These are phyloP conservation scores for Mythimna pallens DNA, from an alignment of 2,888 invertebrate genomes.

Conservation along the genomic window DNA sequence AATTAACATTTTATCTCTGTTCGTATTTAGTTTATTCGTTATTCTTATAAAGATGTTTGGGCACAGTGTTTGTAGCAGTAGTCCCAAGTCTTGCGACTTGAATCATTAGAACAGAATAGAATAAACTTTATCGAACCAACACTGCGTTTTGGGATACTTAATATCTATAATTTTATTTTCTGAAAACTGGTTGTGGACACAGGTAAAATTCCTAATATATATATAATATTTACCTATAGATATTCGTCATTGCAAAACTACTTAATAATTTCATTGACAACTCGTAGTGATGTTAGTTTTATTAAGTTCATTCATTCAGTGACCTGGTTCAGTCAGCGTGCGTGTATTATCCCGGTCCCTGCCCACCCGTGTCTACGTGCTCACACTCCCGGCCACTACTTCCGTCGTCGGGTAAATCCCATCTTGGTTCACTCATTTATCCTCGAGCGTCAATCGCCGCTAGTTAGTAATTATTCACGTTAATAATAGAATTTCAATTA, in stretches of 20 bases:
- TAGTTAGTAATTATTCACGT: slow-evolving; percentile 37
- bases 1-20: slow-evolving; percentile 61
- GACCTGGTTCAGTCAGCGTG: neutral
- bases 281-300: neutral
- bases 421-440: slow-evolving; percentile 49
- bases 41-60: slow-evolving; percentile 8
- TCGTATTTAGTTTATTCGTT: slow-evolving; percentile 51
- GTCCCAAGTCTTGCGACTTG: neutral
- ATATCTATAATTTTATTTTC: neutral
- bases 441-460: slow-evolving; percentile 49
- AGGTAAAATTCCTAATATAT: neutral
- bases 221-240: neutral
- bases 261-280: neutral
- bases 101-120: neutral
- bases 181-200: slow-evolving; percentile 1
- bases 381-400: neutral
- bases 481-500: slow-evolving; percentile 59
- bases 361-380: slow-evolving; percentile 1
- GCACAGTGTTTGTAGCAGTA: slow-evolving; percentile 2
- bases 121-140: neutral
- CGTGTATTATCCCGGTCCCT: slow-evolving; percentile 20
- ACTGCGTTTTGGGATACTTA: neutral
- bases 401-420: slow-evolving; percentile 58
- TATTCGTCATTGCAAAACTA: slow-evolving; percentile 1
- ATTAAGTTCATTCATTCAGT: neutral